Evolutionary conservation across 2,888 invertebrate species (phyloP).

Genomic region (Drosophila helvetica): DNA sequence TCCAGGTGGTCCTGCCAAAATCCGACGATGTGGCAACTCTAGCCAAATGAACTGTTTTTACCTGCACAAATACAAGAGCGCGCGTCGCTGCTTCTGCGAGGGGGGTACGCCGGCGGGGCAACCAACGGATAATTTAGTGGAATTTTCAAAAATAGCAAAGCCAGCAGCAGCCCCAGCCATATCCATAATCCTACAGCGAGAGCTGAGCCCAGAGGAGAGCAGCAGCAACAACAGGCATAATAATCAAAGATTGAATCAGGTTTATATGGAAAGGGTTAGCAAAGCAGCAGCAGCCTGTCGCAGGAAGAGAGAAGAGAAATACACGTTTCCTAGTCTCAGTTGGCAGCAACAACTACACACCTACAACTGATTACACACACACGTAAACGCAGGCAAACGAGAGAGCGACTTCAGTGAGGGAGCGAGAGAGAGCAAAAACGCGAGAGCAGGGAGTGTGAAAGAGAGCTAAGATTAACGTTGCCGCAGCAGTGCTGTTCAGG

Average conservation of each 20-base stretch:
- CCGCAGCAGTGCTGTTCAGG: conserved; percentile 8
- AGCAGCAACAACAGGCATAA: conserved; percentile 60
- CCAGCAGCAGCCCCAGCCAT: conserved; percentile 34
- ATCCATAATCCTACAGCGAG: conserved; percentile 40
- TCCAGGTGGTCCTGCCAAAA: conserved; percentile 69
- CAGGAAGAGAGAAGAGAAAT: conserved; percentile 67
- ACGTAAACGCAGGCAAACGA: conserved; percentile 24
- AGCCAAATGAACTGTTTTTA: conserved; percentile 76
- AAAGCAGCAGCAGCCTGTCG: conserved; percentile 69
- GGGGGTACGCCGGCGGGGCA: conserved; percentile 25
- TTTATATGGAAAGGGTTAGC: conserved; percentile 77
- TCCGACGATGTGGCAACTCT: conserved; percentile 66
- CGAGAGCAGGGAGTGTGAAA: neutral
- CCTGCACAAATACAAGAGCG: conserved; percentile 62
- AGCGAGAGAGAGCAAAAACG: neutral
- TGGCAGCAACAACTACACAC: conserved; percentile 54
- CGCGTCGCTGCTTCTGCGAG: conserved; percentile 16
- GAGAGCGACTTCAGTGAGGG: conserved; percentile 4
- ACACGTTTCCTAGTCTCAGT: conserved; percentile 72
- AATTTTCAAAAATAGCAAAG: conserved; percentile 77
- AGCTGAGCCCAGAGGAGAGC: conserved; percentile 13
- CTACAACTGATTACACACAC: conserved; percentile 66
- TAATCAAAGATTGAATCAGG: conserved; percentile 79
- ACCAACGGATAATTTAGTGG: conserved; percentile 75
- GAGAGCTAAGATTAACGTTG: conserved; percentile 52